A percentile compares a stretch with the other conserved stretches of the same genome.
Evolutionary conservation across 2,888 invertebrate genomes (phyloP).

Genomic region (Phortica magna): DNA sequence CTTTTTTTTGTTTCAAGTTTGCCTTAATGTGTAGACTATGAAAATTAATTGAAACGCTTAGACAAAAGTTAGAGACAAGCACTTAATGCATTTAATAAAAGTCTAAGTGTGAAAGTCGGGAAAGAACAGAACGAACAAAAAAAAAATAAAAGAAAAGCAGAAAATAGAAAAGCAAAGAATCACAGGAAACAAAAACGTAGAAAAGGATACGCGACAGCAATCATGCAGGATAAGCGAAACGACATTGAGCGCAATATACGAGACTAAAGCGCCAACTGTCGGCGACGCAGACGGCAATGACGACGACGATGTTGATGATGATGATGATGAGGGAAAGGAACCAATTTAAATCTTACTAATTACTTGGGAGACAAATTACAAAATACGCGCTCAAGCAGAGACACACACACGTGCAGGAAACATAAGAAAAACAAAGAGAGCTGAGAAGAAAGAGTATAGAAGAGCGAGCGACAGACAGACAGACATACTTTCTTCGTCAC

Average conservation of each 20-base stretch:
- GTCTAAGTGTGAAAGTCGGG: slow-evolving; percentile 53
- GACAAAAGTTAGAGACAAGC: slow-evolving; percentile 69
- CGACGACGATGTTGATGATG: background rate
- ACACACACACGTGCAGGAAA: slow-evolving; percentile 6
- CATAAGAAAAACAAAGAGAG: background rate
- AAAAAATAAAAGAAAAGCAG: background rate
- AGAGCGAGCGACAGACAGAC: background rate
- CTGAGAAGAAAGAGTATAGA: background rate
- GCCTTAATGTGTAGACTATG: slow-evolving; percentile 50
- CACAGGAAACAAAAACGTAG: background rate
- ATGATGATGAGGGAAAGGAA: slow-evolving; percentile 52
- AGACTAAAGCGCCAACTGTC: slow-evolving; percentile 36
- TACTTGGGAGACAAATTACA: slow-evolving; percentile 76
- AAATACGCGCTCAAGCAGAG: slow-evolving; percentile 34
- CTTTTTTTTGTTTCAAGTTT: background rate
- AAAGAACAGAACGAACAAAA: slow-evolving; percentile 2
- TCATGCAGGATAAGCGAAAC: background rate
- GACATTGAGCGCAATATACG: slow-evolving; percentile 13
- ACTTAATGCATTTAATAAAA: slow-evolving; percentile 71
- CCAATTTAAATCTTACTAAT: slow-evolving; percentile 77
- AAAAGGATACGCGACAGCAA: background rate
- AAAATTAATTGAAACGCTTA: slow-evolving; percentile 74
- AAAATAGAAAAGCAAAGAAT: slow-evolving; percentile 16
- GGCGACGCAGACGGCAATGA: background rate
- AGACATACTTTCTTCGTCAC: background rate